Percentiles rank a stretch among this genome's conserved stretches.
These are phyloP conservation scores for Sternarchorhynchus goeldii DNA, from an alignment of 2,797 vertebrate genomes.

Conservation along the genomic window DNA sequence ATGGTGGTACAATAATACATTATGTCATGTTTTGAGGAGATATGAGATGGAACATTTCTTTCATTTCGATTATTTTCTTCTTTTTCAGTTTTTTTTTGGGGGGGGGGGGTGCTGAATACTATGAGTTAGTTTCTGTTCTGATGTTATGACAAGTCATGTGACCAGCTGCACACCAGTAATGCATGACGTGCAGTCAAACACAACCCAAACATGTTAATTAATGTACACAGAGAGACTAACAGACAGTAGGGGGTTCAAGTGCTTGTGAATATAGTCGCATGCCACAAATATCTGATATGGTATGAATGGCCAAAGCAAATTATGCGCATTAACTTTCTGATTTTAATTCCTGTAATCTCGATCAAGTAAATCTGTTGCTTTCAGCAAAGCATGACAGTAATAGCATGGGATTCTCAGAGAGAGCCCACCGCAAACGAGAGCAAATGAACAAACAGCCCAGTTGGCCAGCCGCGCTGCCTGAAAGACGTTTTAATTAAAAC, in stretches of 20 bases:
- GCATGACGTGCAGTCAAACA: not conserved
- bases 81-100: not conserved
- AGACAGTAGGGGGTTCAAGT: slow-evolving; percentile 43
- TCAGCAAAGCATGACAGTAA: slow-evolving; percentile 56
- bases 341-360: slow-evolving; percentile 48
- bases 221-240: slow-evolving; percentile 38
- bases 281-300: slow-evolving; percentile 58
- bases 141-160: not conserved
- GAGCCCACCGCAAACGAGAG: slow-evolving; percentile 54
- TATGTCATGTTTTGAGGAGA: not conserved
- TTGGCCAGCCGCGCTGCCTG: slow-evolving; percentile 63
- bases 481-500: slow-evolving; percentile 75
- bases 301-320: slow-evolving; percentile 59
- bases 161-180: slow-evolving; percentile 4
- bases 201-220: slow-evolving; percentile 40
- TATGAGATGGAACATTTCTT: not conserved
- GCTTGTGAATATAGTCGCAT: slow-evolving; percentile 25
- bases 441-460: slow-evolving; percentile 67
- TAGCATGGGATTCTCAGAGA: slow-evolving; percentile 43
- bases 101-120: not conserved
- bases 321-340: slow-evolving; percentile 60
- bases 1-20: not conserved
- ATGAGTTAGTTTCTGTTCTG: slow-evolving; percentile 20
- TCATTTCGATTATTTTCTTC: not conserved
- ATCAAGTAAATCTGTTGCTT: slow-evolving; percentile 57